A percentile compares a stretch with the other conserved stretches of the same genome.
These are phyloP conservation scores for Bombycilla garrulus DNA, from an alignment of 2,113 vertebrate genomes.

Conservation along the genomic window DNA sequence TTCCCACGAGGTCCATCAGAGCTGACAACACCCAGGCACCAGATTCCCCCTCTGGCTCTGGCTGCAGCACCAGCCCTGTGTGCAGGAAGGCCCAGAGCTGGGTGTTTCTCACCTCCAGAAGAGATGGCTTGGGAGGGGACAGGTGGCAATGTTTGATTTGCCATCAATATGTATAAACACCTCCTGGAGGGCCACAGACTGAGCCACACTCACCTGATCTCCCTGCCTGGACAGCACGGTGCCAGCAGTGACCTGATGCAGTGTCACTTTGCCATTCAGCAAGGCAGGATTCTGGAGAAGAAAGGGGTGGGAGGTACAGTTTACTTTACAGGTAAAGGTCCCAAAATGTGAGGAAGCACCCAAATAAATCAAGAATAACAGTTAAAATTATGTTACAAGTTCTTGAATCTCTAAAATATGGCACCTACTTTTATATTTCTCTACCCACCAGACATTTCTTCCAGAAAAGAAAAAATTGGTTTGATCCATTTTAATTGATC, in stretches of 20 bases:
- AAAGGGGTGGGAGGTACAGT: fast-evolving
- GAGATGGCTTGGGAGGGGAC: background rate
- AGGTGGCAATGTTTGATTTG: background rate
- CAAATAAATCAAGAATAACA: background rate
- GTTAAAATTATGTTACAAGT: background rate
- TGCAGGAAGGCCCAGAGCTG: background rate
- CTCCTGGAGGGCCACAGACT: background rate
- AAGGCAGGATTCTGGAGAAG: slow-evolving; percentile 77
- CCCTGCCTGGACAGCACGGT: slow-evolving; percentile 86
- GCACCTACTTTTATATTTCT: background rate
- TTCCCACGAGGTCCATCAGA: fast-evolving
- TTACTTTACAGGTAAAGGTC: background rate
- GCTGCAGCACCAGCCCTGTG: no score
- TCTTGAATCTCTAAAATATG: background rate
- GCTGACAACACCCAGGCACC: background rate
- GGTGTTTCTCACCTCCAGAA: background rate
- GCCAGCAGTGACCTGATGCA: slow-evolving; percentile 88
- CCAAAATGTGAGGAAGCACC: background rate
- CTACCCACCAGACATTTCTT: background rate
- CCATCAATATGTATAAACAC: background rate
- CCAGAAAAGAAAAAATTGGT: background rate
- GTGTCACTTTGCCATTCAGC: slow-evolving; percentile 84
- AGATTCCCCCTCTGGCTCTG: background rate
- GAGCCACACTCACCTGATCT: slow-evolving; percentile 84
- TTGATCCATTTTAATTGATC: background rate